Evolutionary conservation across 2,797 vertebrate species (phyloP).

Genomic region (Acanthornis magna): DNA sequence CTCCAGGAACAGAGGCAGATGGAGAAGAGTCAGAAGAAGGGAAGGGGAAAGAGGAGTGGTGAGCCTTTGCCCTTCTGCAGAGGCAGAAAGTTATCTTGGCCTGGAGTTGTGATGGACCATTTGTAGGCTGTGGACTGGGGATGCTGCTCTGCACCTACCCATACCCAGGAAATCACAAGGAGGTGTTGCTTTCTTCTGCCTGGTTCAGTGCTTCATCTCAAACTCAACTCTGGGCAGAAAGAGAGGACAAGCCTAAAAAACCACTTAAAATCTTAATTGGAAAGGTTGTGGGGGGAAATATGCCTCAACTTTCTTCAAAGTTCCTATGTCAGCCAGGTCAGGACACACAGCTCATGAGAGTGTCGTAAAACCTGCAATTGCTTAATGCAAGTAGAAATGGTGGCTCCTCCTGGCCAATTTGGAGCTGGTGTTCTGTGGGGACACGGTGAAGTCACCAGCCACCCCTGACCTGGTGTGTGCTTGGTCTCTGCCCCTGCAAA

Average conservation of each 20-base stretch:
- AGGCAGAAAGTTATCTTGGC: background rate
- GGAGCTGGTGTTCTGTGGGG: background rate
- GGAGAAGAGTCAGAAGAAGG: constrained; percentile 41
- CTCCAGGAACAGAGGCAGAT: constrained; percentile 15
- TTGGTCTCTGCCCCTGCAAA: background rate
- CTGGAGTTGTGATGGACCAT: background rate
- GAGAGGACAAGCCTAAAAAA: background rate
- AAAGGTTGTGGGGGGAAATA: background rate
- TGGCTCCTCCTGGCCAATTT: background rate
- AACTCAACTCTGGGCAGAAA: background rate
- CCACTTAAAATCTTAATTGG: background rate
- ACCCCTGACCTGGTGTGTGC: no score
- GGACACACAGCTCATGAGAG: fast-evolving
- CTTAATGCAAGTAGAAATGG: background rate
- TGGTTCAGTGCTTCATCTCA: background rate
- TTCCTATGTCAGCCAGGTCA: no score
- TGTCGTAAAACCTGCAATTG: background rate
- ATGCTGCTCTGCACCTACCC: background rate
- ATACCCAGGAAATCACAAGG: background rate
- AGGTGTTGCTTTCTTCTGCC: background rate
- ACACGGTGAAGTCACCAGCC: background rate
- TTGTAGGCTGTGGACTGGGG: background rate
- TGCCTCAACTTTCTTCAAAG: background rate
- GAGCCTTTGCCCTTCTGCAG: background rate
- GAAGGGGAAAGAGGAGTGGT: background rate